Evolutionary conservation across 2,797 vertebrate species (phyloP).

Genomic region (Sparus aurata): DNA sequence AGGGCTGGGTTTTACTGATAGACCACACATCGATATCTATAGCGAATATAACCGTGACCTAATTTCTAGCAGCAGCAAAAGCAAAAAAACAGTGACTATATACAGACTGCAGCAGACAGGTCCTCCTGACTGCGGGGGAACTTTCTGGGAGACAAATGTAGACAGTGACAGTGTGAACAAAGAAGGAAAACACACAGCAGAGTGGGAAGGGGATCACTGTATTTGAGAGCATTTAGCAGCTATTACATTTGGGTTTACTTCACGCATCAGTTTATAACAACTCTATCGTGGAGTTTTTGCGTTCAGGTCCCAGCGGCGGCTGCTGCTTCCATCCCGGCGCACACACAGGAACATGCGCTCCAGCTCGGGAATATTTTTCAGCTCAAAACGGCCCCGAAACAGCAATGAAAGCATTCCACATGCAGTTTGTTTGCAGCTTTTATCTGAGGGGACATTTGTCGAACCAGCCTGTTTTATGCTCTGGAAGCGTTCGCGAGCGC

Average conservation of each 20-base stretch:
- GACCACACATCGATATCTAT: slow-evolving; percentile 60
- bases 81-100: slow-evolving; percentile 19
- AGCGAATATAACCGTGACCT: slow-evolving; percentile 70
- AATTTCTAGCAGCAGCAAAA: slow-evolving; percentile 66
- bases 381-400: slow-evolving; percentile 6
- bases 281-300: slow-evolving; percentile 15
- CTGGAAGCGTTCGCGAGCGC: slow-evolving; percentile 18
- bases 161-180: slow-evolving; percentile 13
- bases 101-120: slow-evolving; percentile 52
- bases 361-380: slow-evolving; percentile 5
- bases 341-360: background rate
- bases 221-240: background rate
- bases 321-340: slow-evolving; percentile 13
- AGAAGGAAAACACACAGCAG: background rate
- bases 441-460: background rate
- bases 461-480: background rate
- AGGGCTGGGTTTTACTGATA: slow-evolving; percentile 46
- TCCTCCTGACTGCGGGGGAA: slow-evolving; percentile 34
- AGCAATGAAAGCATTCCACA: background rate
- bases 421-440: slow-evolving; percentile 13
- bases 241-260: background rate
- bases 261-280: background rate
- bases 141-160: slow-evolving; percentile 39
- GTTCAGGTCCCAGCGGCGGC: slow-evolving; percentile 42
- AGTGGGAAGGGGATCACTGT: background rate